These are phyloP conservation scores for Rafetus swinhoei DNA, from an alignment of 2,113 vertebrate species.

Conservation along the genomic window DNA sequence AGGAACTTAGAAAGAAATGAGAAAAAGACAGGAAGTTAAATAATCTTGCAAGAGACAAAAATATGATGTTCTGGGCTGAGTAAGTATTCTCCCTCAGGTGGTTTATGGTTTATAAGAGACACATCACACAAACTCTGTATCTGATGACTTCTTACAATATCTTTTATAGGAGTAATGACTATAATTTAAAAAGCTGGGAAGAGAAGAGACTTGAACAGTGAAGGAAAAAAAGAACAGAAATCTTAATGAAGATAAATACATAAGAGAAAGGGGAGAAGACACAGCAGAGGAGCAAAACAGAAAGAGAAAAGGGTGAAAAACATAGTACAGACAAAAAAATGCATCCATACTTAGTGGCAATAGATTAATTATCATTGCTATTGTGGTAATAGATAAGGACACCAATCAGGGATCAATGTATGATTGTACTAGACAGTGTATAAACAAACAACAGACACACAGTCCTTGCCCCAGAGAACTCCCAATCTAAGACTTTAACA, in stretches of 20 bases:
- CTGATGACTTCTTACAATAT: slow-evolving; percentile 36
- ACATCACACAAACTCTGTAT: slow-evolving; percentile 56
- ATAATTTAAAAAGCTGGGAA: slow-evolving; percentile 42
- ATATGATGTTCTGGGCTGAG: slow-evolving; percentile 11
- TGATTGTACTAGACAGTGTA: not conserved
- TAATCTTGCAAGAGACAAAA: slow-evolving; percentile 70
- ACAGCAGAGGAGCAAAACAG: not conserved
- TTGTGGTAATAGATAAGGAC: not conserved
- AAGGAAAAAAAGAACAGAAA: not conserved
- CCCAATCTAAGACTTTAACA: not conserved
- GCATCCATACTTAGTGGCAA: not conserved
- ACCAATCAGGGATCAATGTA: not conserved
- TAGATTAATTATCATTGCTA: not conserved
- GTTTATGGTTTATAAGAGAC: slow-evolving; percentile 58
- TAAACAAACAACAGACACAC: not conserved
- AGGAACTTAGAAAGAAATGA: slow-evolving; percentile 53
- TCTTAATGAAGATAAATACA: slow-evolving; percentile 50
- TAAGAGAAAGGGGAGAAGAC: not conserved
- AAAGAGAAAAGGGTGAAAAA: not conserved
- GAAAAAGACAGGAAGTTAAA: slow-evolving; percentile 61
- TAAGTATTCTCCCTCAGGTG: slow-evolving; percentile 53
- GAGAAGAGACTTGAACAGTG: not conserved
- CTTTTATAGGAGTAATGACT: slow-evolving; percentile 55
- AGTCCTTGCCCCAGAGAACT: not conserved
- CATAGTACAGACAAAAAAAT: slow-evolving; percentile 1